These are phyloP conservation scores for Morinoia aosen DNA, from an alignment of 2,888 invertebrate genomes.

Conservation along the genomic window DNA sequence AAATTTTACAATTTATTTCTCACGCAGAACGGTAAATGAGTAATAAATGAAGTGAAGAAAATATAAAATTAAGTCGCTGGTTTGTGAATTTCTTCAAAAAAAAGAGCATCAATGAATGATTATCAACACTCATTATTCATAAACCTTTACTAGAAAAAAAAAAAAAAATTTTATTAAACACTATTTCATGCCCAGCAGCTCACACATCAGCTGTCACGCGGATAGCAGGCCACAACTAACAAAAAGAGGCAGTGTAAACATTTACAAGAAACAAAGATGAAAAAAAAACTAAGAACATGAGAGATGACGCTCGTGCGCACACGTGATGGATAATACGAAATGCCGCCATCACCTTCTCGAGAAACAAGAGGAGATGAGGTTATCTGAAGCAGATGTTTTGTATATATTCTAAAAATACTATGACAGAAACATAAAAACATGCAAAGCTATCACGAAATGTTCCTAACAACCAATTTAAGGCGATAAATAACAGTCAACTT, in stretches of 20 bases:
- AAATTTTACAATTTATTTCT: no score
- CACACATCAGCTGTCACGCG: not conserved
- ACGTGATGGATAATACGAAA: not conserved
- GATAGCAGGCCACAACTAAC: not conserved
- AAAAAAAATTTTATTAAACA: not conserved
- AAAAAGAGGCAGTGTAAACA: not conserved
- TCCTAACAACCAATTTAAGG: no score
- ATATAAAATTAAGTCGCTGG: not conserved
- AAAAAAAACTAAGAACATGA: not conserved
- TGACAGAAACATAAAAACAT: no score
- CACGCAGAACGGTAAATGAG: no score
- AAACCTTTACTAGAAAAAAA: not conserved
- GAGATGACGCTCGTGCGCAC: not conserved
- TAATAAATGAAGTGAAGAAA: not conserved
- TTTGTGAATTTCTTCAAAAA: not conserved
- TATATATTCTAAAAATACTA: no score
- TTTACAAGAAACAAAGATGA: not conserved
- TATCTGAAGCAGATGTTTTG: no score
- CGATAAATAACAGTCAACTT: no score
- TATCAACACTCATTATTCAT: not conserved
- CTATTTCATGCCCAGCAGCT: not conserved
- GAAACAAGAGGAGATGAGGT: no score
- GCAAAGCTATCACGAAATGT: no score
- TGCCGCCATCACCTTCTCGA: no score
- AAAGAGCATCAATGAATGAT: not conserved